phyloP scores from a whole-genome alignment of 1,140 invertebrate genomes.

The Patella vulgata region DNA sequence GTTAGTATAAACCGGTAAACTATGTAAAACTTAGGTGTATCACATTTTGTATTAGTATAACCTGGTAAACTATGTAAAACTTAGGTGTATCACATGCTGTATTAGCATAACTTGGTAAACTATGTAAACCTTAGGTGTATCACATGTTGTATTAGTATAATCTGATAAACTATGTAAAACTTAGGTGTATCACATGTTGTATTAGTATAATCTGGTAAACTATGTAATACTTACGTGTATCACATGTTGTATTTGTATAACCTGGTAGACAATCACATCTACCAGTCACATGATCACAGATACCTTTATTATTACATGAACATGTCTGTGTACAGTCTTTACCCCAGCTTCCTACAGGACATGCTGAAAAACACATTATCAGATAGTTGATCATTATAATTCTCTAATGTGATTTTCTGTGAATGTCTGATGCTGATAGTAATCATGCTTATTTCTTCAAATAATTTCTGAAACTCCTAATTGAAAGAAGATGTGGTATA shows the following conservation, averaged over 20 bases:
- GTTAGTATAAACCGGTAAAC: no score
- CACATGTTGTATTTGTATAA: conserved; percentile 76
- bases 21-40: no score
- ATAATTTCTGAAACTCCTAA: no score
- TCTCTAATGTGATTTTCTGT: not conserved
- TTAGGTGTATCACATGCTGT: no score
- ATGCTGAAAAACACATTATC: conserved; percentile 65
- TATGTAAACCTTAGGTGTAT: no score
- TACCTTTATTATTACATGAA: conserved; percentile 68
- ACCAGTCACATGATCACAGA: conserved; percentile 72
- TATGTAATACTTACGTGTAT: conserved; percentile 68
- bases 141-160: no score
- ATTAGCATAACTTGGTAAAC: no score
- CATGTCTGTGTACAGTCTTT: conserved; percentile 50
- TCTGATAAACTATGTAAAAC: no score
- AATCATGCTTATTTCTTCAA: not conserved
- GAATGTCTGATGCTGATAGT: not conserved
- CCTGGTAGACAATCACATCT: conserved; percentile 86
- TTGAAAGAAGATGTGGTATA: no score
- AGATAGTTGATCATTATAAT: no score
- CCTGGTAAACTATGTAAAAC: no score
- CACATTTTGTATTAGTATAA: no score
- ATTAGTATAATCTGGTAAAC: conserved; percentile 86
- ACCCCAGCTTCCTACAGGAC: conserved; percentile 68
- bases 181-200: conserved; percentile 61